Base-by-base conservation (phyloP, 1,140 invertebrate genomes). In the Agraylea sexmaculata region DNA sequence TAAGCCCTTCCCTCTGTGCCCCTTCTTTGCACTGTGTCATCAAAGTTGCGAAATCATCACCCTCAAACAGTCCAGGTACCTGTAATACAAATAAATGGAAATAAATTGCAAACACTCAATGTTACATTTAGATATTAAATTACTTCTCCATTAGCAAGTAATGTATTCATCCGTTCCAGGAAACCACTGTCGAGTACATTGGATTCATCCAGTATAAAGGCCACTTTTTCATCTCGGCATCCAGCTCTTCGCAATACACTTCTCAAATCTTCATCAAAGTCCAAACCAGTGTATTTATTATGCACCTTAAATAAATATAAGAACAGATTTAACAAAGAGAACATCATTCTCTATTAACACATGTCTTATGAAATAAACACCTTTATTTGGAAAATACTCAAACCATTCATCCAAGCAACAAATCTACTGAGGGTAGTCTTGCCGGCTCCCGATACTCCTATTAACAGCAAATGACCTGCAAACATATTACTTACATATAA, bases 11-110 rank as follows among this genome's bases (percentile, higher is more conserved):
- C 33, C 94, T 72, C 55, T 97, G 92, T 8, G 94, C 91, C 0
- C 94, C 94, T 66, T 99, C 96, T 64, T 99, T 99, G 57, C 95
- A 99, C 62, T 99, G 95, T 2, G 93, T 99, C 92, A 99, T 99
- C 30, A 99, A 65, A 0, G 95, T 96, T 1, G 92, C 94, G 60
- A 95, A 96, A 57, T 99, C 95, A 61, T 99, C 95, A 15, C 90
- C 84, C 64, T 89, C 85, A 53, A 89, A 89, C 10, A 89, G 61
- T 21, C 91, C 91, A 31, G 92, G 90, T 13, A 96, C 91, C 64
- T 67, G 28, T 8, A 47, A 42, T 18, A 7, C 12, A 27, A n/a
- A n/a, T 27, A 27, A 8, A 27, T n/a, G n/a, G n/a, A 7, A 7
- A 25, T 25, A 25, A 25, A 25, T 25, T 25, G 23, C 33, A 20